Conservation (phyloP, 35 echinoderm and acorn worm species). For the Apostichopus californicus region DNA sequence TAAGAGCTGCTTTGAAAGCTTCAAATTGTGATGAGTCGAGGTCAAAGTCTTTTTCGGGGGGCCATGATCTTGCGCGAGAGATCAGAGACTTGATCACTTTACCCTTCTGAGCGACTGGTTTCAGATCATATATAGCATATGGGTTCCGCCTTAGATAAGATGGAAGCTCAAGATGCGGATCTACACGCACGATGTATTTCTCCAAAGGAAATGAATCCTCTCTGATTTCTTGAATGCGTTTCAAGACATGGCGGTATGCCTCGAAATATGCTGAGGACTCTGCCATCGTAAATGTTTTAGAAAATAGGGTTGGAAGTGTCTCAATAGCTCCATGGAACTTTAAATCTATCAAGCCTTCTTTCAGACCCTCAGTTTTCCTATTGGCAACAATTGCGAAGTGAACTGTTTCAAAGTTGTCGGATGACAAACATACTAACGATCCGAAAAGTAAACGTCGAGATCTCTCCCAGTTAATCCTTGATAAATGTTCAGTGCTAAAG, state of each 20-base stretch:
- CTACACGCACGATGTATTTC: constrained; percentile 48
- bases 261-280: constrained; percentile 98
- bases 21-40: too few species aligned
- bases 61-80: too few species aligned
- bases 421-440: too few species aligned
- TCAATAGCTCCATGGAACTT: constrained; percentile 54
- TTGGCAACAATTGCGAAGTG: constrained; percentile 90
- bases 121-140: constrained; percentile 71
- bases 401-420: too few species aligned
- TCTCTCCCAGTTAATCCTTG: constrained; percentile 69
- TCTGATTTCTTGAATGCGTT: constrained; percentile 74
- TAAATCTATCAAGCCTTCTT: constrained; percentile 75
- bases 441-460: too few species aligned
- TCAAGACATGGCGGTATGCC: constrained; percentile 86
- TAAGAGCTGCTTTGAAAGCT: too few species aligned
- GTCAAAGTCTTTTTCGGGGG: too few species aligned
- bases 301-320: neutral
- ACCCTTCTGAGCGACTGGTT: too few species aligned
- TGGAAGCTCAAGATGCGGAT: constrained; percentile 49
- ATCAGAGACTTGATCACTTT: too few species aligned
- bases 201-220: constrained; percentile 66
- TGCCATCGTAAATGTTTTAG: constrained; percentile 72
- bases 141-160: constrained; percentile 60
- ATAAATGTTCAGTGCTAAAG: constrained; percentile 58
- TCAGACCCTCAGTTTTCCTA: constrained; percentile 64